Evolutionary conservation across 2,797 vertebrate genomes (phyloP), one percentile per base, ranked within the genome.

Genomic region (Antennarius maculatus): DNA sequence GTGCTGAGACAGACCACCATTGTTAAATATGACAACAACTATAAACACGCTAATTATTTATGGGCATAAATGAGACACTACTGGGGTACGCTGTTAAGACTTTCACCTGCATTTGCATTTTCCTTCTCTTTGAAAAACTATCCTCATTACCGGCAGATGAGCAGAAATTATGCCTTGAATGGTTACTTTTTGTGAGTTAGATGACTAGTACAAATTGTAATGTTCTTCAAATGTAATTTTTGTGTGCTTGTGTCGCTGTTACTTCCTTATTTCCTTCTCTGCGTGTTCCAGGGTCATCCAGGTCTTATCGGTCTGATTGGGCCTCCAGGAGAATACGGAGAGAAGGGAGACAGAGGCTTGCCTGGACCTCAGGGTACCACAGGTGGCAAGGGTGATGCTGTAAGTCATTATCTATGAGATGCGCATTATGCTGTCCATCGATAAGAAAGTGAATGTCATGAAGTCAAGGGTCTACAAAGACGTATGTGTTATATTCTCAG

Each of bases 301-400:
- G 94, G 94, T 89, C 87, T 95, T 12, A 95, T 95, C 29, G 94
- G 94, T 77, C 81, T 95, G 62, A 94, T 95, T 4, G 94, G 94
- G 54, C 94, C 94, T 47, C 91, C 94, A 3, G 94, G 94, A 34
- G 94, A 95, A 66, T 18, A 86, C 0, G 94, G 94, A 76, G 94
- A 95, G 82, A 95, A 95, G 81, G 98, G 98, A 80, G 98, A 99
- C 56, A 85, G 97, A 85, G 98, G 98, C 67, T 92, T 99, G 69
- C 98, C 97, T 58, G 98, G 98, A 62, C 91, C 91, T 42, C 96
- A 98, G 79, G 98, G 98, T 48, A 43, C 91, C 71, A 84, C 76
- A 31, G 98, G 97, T 86, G 87, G 91, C 50, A 99, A 99, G 89
- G 98, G 98, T 45, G 97, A 99, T 53, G 3, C 79, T 69, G 98